Evolutionary conservation across 2,888 invertebrate species (phyloP), one percentile per base, ranked within the genome.

Genomic region (Nomada fucata): DNA sequence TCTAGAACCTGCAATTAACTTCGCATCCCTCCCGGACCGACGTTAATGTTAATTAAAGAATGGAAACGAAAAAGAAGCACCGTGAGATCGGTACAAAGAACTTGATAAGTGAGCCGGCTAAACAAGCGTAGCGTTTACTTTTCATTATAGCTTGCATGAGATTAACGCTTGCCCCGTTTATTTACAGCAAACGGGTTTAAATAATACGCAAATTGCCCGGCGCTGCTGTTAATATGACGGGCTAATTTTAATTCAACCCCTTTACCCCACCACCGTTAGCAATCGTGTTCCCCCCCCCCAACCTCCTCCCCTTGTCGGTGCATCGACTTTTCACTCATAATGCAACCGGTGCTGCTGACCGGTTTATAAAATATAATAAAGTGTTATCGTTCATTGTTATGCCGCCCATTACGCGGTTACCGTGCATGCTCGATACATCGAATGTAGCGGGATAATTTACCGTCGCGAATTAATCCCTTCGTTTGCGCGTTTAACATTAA

Each of bases 291-390:
- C 15, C 36, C n/a, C 15, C 36, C 20, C n/a, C 2, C 36, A 15
- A n/a, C 2, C 2, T 15, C 15, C 15, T 11, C 10, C 42, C 18
- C 0, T 18, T 18, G 23, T 2, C 44, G 57, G 13, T 26, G 44
- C 75, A 55, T 71, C 72, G 47, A 82, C 72, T 76, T 83, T 80
- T 76, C 84, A 64, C 71, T 83, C 76, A 72, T 74, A 77, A 76
- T 65, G 77, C 80, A 61, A 80, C 84, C 80, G 84, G 79, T 83
- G 76, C 63, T 63, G 57, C 26, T 70, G 80, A 83, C 72, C 68
- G 77, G 80, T 83, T 80, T 78, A 79, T 69, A 87, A 80, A 87
- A 88, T 88, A 88, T 82, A 83, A 86, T 81, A 73, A 86, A 86
- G 84, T 83, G 82, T 84, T 87, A 84, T 88, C 86, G 74, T 26